Evolutionary conservation across 1,140 invertebrate genomes (phyloP).

Genomic region (Dendrolimus kikuchii): DNA sequence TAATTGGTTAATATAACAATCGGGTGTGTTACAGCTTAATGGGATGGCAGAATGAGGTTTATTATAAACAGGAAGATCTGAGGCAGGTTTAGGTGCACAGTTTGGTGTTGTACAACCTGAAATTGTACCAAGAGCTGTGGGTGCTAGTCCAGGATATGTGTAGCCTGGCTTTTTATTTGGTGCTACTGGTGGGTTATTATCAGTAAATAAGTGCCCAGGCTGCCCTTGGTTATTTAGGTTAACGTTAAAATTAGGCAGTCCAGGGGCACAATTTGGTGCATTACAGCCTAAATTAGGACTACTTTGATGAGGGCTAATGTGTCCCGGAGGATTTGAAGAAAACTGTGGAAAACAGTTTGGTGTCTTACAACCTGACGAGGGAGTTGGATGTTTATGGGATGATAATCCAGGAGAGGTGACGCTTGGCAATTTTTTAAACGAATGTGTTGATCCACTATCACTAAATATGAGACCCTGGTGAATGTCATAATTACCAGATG

Average conservation of each 20-base stretch:
- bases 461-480: neutral
- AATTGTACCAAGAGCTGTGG: too few relatives aligned
- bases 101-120: too few relatives aligned
- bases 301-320: neutral
- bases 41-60: too few relatives aligned
- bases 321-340: slow-evolving; percentile 7
- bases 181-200: slow-evolving; percentile 2
- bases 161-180: neutral
- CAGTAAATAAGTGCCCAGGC: neutral
- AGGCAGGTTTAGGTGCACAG: too few relatives aligned
- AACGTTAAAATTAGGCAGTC: too few relatives aligned
- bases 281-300: too few relatives aligned
- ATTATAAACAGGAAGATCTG: too few relatives aligned
- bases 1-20: too few relatives aligned
- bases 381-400: neutral
- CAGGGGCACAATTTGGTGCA: too few relatives aligned
- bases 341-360: slow-evolving; percentile 14
- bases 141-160: neutral
- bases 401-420: neutral
- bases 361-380: slow-evolving; percentile 4
- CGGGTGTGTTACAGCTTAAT: too few relatives aligned
- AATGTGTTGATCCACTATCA: neutral
- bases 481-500: neutral
- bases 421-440: neutral
- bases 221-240: too few relatives aligned